These are phyloP conservation scores for Chloropsis cyanopogon DNA, from an alignment of 2,113 vertebrate species.

Conservation along the genomic window DNA sequence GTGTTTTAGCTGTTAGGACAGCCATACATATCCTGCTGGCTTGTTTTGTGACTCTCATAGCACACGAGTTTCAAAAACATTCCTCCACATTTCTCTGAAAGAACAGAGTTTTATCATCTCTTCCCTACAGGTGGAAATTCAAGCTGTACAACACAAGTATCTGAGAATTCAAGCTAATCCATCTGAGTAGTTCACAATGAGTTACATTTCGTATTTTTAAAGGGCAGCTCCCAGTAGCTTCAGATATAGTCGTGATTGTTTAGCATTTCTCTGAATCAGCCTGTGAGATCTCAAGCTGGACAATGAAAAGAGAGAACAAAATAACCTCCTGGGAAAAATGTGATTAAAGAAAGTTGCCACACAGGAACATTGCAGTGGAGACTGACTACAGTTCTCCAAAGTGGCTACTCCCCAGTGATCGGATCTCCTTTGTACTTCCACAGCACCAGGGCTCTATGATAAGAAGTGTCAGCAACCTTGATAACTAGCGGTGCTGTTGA, in stretches of 20 bases:
- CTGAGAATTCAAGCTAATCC: not conserved
- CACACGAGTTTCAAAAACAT: not conserved
- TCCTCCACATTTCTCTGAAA: not conserved
- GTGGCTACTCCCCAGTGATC: not conserved
- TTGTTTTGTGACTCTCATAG: not conserved
- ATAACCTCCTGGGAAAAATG: not conserved
- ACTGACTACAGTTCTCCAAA: not conserved
- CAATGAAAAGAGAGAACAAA: not conserved
- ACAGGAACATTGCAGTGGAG: not conserved
- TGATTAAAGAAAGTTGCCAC: not conserved
- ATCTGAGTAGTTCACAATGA: not conserved
- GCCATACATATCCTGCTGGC: not conserved
- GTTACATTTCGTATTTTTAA: slow-evolving; percentile 6
- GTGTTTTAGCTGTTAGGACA: not conserved
- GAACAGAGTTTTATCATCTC: not conserved
- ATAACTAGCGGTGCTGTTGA: not conserved
- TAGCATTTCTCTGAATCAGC: not conserved
- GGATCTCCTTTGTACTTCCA: not conserved
- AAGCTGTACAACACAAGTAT: not conserved
- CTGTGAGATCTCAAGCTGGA: not conserved
- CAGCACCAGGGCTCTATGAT: not conserved
- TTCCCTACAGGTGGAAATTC: not conserved
- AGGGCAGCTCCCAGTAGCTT: slow-evolving; percentile 8
- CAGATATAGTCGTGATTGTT: not conserved
- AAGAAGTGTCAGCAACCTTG: slow-evolving; percentile 17